Evolutionary conservation across 23 tunicate species (phyloP), one percentile per base, ranked within the genome.

Genomic region (Trididemnum clinides): DNA sequence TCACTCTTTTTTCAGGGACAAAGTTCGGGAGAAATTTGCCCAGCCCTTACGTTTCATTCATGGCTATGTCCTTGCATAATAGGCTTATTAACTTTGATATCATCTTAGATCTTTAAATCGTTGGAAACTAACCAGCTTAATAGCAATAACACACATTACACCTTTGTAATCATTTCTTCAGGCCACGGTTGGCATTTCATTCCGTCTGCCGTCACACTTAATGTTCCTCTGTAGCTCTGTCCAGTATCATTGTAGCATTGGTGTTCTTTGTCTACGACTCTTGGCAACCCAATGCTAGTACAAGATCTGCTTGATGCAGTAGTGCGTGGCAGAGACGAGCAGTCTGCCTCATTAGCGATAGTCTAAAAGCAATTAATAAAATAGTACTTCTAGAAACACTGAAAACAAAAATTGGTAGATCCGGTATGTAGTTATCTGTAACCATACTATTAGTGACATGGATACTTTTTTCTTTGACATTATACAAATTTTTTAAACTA

Each of bases 141-240:
- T 10, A 44, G 15, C 54, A 44, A 44, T 44, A 44, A 7, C 12
- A 7, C 54, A 15, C 54, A 44, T 44, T 44, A 10, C 54, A 93
- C 98, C 73, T 84, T 33, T 23, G 33, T 26, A 2, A 88, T 36
- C 98, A 93, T 93, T 25, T 39, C 31, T 1, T 28, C 23, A 21
- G 98, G 98, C 98, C 98, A 93, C 1, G 87, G 27, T 36, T 71
- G 72, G 71, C 98, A 93, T 1, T 65, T 72, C 23, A 84, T 78
- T 31, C 98, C 98, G 2, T 80, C 58, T 12, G 64, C 54, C 0
- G 92, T 62, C 2, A 88, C 79, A 33, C 82, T 65, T 0, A 88
- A 59, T 0, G 84, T 85, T 1, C 98, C 98, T 64, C 88, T 70
- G 83, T 93, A 93, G 19, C 35, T 33, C 25, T 23, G 83, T 0